Conservation (phyloP, 2,888 invertebrate species). For the Ernsta delagoae region DNA sequence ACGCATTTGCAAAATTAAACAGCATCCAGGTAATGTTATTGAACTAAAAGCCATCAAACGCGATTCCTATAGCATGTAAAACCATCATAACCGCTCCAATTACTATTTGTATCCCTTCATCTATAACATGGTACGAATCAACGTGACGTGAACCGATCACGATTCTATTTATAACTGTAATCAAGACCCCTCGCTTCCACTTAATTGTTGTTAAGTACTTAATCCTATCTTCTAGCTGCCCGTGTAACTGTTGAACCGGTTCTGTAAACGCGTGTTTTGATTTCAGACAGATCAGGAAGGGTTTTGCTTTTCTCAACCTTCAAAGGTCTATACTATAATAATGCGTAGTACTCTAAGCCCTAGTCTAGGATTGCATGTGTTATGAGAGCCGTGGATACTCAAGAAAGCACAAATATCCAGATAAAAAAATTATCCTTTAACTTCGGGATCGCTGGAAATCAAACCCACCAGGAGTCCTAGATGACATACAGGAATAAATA, state of each 20-base stretch:
- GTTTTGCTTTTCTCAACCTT: background rate
- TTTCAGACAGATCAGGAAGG: slow-evolving; percentile 28
- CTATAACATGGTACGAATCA: slow-evolving; percentile 18
- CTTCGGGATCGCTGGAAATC: no score
- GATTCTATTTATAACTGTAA: slow-evolving; percentile 49
- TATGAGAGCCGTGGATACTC: no score
- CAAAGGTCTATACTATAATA: background rate
- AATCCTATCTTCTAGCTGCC: slow-evolving; percentile 56
- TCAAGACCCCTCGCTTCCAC: slow-evolving; percentile 50
- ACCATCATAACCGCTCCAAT: slow-evolving; percentile 1
- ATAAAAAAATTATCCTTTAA: no score
- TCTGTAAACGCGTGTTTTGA: slow-evolving; percentile 34
- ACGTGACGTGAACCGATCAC: slow-evolving; percentile 35
- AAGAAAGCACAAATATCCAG: no score
- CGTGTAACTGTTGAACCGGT: slow-evolving; percentile 56
- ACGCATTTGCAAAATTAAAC: background rate
- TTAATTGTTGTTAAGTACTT: slow-evolving; percentile 67
- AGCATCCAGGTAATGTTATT: background rate
- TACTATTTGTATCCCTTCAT: slow-evolving; percentile 29
- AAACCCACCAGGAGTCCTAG: no score
- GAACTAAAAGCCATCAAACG: background rate
- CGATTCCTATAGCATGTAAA: background rate
- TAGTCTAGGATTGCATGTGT: no score
- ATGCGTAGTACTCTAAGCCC: no score
- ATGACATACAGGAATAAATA: no score